Conservation (phyloP, 2,888 invertebrate species). For the Scaptodrosophila latifasciaeformis region DNA sequence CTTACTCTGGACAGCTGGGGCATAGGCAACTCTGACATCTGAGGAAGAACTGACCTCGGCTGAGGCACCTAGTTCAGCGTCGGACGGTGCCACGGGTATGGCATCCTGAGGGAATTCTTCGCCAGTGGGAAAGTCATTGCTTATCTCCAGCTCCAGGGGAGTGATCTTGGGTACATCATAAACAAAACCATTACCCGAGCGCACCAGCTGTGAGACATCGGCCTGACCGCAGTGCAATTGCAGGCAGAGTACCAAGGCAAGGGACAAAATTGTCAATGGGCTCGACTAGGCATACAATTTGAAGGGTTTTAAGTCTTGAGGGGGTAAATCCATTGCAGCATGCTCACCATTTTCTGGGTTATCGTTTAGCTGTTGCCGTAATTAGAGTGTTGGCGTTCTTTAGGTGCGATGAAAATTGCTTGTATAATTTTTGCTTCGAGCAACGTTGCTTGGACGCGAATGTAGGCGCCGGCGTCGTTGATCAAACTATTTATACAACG, state of each 20-base stretch:
- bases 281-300: background rate
- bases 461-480: constrained; percentile 47
- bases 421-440: constrained; percentile 32
- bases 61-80: constrained; percentile 44
- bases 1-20: background rate
- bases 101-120: constrained; percentile 56
- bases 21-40: no score
- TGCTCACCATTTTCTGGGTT: constrained; percentile 46
- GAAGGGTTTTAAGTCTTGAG: background rate
- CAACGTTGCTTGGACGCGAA: constrained; percentile 52
- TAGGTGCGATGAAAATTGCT: background rate
- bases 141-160: constrained; percentile 52
- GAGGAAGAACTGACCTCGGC: no score
- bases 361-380: no score
- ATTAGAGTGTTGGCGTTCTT: no score
- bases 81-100: constrained; percentile 61
- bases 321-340: background rate
- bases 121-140: constrained; percentile 58
- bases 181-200: constrained; percentile 65
- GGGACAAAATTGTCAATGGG: constrained; percentile 20
- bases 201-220: constrained; percentile 56
- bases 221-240: constrained; percentile 28
- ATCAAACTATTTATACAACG: constrained; percentile 57
- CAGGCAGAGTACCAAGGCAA: constrained; percentile 29
- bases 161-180: constrained; percentile 59